phyloP scores from a whole-genome alignment of 92 coral and sea anemone genomes.

The Actinernus sp. region DNA sequence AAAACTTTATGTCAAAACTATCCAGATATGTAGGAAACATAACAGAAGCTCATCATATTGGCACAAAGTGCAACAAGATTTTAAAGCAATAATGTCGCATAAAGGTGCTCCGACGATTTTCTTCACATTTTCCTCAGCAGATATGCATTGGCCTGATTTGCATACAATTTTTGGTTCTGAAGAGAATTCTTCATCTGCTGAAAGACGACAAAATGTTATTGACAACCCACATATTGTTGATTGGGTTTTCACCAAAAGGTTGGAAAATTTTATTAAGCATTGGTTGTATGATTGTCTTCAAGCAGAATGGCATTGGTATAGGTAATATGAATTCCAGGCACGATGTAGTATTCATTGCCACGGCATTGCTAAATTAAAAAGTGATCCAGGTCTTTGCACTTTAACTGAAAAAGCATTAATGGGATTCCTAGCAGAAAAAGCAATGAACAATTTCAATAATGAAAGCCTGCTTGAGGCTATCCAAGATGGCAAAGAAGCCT shows the following conservation, averaged over 20 bases:
- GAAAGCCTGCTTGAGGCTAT: conserved; percentile 2
- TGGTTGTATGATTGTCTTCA: conserved; percentile 57
- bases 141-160: conserved; percentile 84
- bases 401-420: conserved; percentile 36
- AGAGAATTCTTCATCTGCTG: no score
- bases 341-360: conserved; percentile 69
- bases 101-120: conserved; percentile 70
- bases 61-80: conserved; percentile 71
- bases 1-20: conserved; percentile 43
- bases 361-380: conserved; percentile 50
- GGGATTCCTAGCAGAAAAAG: conserved; percentile 20
- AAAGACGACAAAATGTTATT: conserved; percentile 61
- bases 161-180: conserved; percentile 65
- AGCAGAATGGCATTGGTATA: conserved; percentile 74
- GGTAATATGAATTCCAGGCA: conserved; percentile 66
- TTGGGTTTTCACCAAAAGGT: conserved; percentile 57
- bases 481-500: conserved; percentile 41
- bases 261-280: conserved; percentile 56
- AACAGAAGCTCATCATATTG: conserved; percentile 70
- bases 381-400: conserved; percentile 43
- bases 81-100: conserved; percentile 69
- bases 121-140: conserved; percentile 75
- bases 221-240: conserved; percentile 72
- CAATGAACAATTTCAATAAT: background rate
- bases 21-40: conserved; percentile 57